Conservation (phyloP, 2,888 invertebrate species). For the Cephus pulcher region DNA sequence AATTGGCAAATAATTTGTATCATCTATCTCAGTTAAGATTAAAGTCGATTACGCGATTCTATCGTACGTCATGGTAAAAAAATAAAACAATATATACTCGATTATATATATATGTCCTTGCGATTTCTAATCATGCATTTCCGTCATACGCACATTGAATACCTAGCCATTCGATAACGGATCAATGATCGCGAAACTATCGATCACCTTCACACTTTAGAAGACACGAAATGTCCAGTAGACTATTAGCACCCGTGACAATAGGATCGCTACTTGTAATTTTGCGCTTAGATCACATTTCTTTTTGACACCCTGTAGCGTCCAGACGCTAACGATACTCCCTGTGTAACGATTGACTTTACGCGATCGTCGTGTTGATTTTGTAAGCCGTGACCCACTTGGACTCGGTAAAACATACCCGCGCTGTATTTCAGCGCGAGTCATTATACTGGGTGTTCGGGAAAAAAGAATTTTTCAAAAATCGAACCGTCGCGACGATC, state of each 20-base stretch:
- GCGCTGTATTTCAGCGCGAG: constrained; percentile 5
- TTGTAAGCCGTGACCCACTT: constrained; percentile 37
- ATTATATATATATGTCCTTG: constrained; percentile 19
- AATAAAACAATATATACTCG: constrained; percentile 28
- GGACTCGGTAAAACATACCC: constrained; percentile 18
- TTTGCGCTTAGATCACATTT: background rate
- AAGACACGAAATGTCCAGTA: background rate
- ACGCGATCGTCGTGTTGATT: constrained; percentile 23
- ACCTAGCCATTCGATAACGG: constrained; percentile 2
- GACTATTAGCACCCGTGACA: background rate
- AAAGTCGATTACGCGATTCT: background rate
- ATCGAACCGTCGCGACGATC: background rate
- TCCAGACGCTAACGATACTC: background rate
- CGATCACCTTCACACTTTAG: background rate
- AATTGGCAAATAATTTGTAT: background rate
- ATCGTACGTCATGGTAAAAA: background rate
- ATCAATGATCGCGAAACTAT: background rate
- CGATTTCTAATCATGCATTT: constrained; percentile 43
- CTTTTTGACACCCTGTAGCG: background rate
- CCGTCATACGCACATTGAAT: constrained; percentile 34
- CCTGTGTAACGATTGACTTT: constrained; percentile 22
- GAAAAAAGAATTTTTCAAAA: background rate
- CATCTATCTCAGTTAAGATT: background rate
- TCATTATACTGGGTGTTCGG: constrained; percentile 3
- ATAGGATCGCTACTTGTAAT: background rate